Conservation (phyloP, 2,888 invertebrate genomes). For the Sphinx pinastri region DNA sequence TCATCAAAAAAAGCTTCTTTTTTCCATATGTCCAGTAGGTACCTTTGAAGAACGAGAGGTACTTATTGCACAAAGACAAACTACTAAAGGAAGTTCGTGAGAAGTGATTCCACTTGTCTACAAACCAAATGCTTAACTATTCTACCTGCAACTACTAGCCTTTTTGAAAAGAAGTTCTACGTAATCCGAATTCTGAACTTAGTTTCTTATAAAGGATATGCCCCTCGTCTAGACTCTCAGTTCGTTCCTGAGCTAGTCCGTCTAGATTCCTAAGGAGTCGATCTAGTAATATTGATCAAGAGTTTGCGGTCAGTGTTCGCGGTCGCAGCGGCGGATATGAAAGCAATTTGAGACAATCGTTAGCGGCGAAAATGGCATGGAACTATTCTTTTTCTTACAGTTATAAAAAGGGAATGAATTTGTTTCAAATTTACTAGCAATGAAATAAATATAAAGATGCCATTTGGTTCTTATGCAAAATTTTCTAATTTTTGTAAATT, state of each 20-base stretch:
- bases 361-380: constrained; percentile 26
- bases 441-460: too few species aligned
- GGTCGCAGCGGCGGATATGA: constrained; percentile 57
- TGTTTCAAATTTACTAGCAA: too few species aligned
- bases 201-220: background rate
- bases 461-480: too few species aligned
- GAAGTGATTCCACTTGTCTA: background rate
- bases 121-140: background rate
- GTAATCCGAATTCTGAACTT: background rate
- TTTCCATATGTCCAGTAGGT: too few species aligned
- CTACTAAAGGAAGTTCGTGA: background rate
- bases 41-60: too few species aligned
- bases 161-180: background rate
- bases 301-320: constrained; percentile 53
- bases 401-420: background rate
- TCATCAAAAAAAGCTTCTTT: too few species aligned
- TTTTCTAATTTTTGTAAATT: too few species aligned
- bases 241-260: constrained; percentile 24
- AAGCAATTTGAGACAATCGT: constrained; percentile 56
- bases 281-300: constrained; percentile 42
- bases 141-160: background rate
- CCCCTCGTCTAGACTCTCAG: background rate
- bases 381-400: constrained; percentile 9
- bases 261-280: constrained; percentile 29
- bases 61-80: too few species aligned